Evolutionary conservation across 2,888 invertebrate genomes (phyloP), one percentile per base, ranked within the genome.

Genomic region (Pterostichus niger): DNA sequence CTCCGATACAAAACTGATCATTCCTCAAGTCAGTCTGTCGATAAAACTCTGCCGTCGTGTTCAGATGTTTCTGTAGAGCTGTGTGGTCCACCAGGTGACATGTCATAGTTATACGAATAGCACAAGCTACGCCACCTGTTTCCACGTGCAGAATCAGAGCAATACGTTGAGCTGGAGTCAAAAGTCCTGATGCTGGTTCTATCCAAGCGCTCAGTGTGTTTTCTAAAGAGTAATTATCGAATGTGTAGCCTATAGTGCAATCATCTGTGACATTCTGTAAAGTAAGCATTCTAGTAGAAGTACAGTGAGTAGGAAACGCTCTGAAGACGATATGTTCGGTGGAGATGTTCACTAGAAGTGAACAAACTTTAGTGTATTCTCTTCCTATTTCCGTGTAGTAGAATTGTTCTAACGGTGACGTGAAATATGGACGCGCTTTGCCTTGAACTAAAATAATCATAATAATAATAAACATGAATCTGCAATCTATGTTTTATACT

Each of bases 41-140:
- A n/a, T 59, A 13, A 13, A 59, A 82, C 7, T 56, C 13, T 3
- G 59, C 40, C 24, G 17, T 56, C 0, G 44, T 31, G 0, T 13
- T 6, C 0, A 59, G 24, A 75, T 82, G 49, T 1, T 31, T 35
- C 11, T n/a, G 9, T 9, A 82, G 40, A 6, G 24, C 13, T 0
- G 59, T 75, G 44, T 82, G 13, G 11, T 82, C 46, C 9, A 82
- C 24, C 44, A 82, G 24, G 15, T 75, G 46, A 59, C 56, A 56
- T 5, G 5, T 7, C 0, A 33, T 6, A 0, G 10, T 13, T 0
- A 17, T n/a, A 0, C 82, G 56, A n/a, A 82, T 44, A 5, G 46
- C 13, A n/a, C 7, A 10, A 15, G 82, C 59, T 0, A 24, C n/a
- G 9, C 82, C 82, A 9, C n/a, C 44, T 0, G 59, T 75, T n/a